phyloP scores from a whole-genome alignment of 2,113 vertebrate genomes.

The Ammodytes dubius region DNA sequence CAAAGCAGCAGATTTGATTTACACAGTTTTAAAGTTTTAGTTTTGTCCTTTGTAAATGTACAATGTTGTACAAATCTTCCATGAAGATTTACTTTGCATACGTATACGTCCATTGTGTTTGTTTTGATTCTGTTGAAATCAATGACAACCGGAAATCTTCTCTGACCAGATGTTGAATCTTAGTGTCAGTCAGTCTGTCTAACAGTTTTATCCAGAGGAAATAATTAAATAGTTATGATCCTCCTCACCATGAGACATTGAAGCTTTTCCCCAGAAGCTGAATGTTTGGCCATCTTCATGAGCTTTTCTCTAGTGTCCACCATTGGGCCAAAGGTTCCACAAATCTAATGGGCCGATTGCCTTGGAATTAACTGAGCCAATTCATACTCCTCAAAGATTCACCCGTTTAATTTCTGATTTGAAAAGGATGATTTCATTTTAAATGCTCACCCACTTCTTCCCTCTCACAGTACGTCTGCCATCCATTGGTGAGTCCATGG shows the following conservation, averaged over 20 bases:
- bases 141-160: not conserved
- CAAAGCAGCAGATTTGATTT: not conserved
- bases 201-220: not conserved
- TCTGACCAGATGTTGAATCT: not conserved
- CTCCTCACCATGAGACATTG: not conserved
- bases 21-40: not conserved
- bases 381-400: constrained; percentile 6
- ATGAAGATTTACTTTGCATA: not conserved
- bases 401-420: not conserved
- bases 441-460: not conserved
- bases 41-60: too few species aligned
- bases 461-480: not conserved
- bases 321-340: not conserved
- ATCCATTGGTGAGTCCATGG: constrained; percentile 6
- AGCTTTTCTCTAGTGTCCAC: not conserved
- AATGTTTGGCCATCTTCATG: not conserved
- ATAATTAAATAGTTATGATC: not conserved
- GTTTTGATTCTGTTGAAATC: not conserved
- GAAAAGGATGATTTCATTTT: not conserved
- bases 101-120: not conserved
- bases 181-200: not conserved
- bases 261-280: not conserved
- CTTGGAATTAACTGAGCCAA: not conserved
- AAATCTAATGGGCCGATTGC: not conserved
- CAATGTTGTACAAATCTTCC: too few species aligned